Evolutionary conservation across 2,888 invertebrate species (phyloP).

Genomic region (Blastobasis lacticolella): DNA sequence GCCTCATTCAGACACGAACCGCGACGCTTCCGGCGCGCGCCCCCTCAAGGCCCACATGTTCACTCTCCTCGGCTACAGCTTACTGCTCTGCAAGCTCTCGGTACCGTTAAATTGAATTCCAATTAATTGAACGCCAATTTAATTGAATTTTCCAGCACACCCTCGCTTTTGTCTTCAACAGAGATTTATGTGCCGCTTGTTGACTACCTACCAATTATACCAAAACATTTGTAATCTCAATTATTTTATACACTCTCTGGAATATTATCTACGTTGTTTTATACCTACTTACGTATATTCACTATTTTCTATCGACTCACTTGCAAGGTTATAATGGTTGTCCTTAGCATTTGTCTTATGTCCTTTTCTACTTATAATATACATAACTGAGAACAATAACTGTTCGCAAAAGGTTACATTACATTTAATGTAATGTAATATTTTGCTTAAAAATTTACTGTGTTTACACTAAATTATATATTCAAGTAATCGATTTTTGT

Average conservation of each 20-base stretch:
- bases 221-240: not conserved
- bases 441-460: constrained; percentile 20
- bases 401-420: not conserved
- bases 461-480: constrained; percentile 20
- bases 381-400: not conserved
- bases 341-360: constrained; percentile 31
- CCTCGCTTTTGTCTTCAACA: constrained; percentile 16
- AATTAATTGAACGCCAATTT: constrained; percentile 18
- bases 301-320: constrained; percentile 45
- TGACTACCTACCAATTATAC: not conserved
- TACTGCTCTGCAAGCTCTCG: constrained; percentile 35
- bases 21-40: constrained; percentile 37
- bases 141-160: constrained; percentile 1
- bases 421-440: not conserved
- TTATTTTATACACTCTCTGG: constrained; percentile 4
- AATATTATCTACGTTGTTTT: constrained; percentile 6
- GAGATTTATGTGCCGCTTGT: constrained; percentile 19
- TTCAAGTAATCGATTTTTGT: too few relatives aligned
- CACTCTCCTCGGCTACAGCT: constrained; percentile 36
- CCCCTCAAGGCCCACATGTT: constrained; percentile 22
- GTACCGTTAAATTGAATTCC: constrained; percentile 14
- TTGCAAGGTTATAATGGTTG: constrained; percentile 53
- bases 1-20: constrained; percentile 49
- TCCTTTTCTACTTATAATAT: constrained; percentile 12
- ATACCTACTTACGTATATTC: constrained; percentile 2